A percentile compares a stretch with the other conserved stretches of the same genome.
Conservation (phyloP, 2,797 vertebrate genomes). For the Pangasius mekongensis region DNA sequence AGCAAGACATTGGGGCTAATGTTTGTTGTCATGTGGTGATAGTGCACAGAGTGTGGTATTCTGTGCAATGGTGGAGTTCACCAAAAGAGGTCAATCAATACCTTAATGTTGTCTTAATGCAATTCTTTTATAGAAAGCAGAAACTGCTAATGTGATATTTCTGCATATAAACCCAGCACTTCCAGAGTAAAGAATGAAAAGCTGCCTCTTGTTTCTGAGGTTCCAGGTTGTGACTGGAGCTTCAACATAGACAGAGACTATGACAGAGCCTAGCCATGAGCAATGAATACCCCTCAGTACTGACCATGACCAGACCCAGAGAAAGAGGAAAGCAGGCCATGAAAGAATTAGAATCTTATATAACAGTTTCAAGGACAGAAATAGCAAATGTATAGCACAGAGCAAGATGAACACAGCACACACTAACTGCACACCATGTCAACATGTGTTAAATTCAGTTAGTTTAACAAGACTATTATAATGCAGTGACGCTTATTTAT, state of each 20-base stretch:
- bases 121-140: neutral
- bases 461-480: constrained; percentile 60
- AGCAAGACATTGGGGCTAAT: neutral
- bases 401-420: constrained; percentile 51
- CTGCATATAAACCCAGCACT: neutral
- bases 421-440: neutral
- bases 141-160: neutral
- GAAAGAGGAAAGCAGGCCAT: constrained; percentile 54
- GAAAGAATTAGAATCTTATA: constrained; percentile 65
- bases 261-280: constrained; percentile 35
- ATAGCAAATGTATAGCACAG: constrained; percentile 41
- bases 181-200: neutral
- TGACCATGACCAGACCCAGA: constrained; percentile 35
- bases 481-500: neutral
- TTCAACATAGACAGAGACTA: constrained; percentile 34
- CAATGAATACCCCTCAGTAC: constrained; percentile 37
- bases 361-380: constrained; percentile 63
- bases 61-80: constrained; percentile 6
- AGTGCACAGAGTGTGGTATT: neutral
- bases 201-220: constrained; percentile 28
- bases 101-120: neutral
- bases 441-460: constrained; percentile 19
- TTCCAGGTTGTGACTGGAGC: constrained; percentile 31
- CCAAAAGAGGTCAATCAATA: constrained; percentile 24
- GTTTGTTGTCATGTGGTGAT: neutral